Evolutionary conservation across 2,888 invertebrate species (phyloP).

Genomic region (Platycheirus rosarum): DNA sequence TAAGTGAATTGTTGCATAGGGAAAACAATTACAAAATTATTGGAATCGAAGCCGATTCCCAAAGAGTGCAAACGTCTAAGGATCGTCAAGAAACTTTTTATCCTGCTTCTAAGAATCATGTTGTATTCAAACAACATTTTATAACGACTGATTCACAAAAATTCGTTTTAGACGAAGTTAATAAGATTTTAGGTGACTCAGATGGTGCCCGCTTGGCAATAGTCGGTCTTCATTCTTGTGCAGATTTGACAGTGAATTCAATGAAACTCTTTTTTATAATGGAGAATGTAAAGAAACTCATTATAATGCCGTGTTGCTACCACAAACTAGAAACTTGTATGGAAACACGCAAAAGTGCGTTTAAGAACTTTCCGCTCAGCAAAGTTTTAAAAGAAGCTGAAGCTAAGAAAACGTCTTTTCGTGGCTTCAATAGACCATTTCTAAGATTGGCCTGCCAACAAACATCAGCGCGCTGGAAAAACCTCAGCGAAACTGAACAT

Average conservation of each 20-base stretch:
- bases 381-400: constrained; percentile 81
- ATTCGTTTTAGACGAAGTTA: constrained; percentile 82
- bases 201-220: constrained; percentile 79
- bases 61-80: constrained; percentile 85
- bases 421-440: constrained; percentile 86
- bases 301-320: constrained; percentile 91
- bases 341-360: constrained; percentile 79
- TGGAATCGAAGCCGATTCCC: constrained; percentile 86
- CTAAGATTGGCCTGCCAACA: constrained; percentile 89
- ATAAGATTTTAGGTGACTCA: constrained; percentile 76
- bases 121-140: constrained; percentile 85
- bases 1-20: constrained; percentile 86
- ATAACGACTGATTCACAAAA: constrained; percentile 84
- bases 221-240: constrained; percentile 90
- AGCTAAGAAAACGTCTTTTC: constrained; percentile 76
- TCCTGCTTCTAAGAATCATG: constrained; percentile 83
- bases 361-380: constrained; percentile 88
- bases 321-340: constrained; percentile 85
- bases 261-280: constrained; percentile 86
- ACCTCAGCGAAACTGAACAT: constrained; percentile 83
- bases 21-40: constrained; percentile 85
- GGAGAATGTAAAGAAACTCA: constrained; percentile 84
- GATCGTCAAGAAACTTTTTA: constrained; percentile 85
- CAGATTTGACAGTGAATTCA: constrained; percentile 88
- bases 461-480: constrained; percentile 84